These are phyloP conservation scores for Nudaria mundana DNA, from an alignment of 2,888 invertebrate species.

Conservation along the genomic window DNA sequence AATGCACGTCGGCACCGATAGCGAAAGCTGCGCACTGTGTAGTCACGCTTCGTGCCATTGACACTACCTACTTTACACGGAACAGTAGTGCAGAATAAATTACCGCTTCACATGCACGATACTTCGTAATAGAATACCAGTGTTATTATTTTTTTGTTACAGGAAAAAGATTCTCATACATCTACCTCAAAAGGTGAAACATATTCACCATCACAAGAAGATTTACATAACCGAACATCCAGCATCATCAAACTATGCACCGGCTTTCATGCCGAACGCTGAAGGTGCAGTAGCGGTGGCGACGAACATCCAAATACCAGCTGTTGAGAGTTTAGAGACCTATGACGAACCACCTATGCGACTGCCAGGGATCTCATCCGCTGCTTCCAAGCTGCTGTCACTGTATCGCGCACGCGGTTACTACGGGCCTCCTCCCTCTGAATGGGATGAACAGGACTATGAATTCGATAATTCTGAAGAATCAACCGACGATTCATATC, in stretches of 20 bases:
- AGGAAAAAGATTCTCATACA: constrained; percentile 81
- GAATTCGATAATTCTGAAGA: constrained; percentile 56
- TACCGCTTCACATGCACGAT: constrained; percentile 45
- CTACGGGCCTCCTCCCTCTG: constrained; percentile 65
- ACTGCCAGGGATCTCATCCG: constrained; percentile 41
- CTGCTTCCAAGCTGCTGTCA: constrained; percentile 66
- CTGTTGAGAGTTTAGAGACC: constrained; percentile 55
- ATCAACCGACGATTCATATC: constrained; percentile 43
- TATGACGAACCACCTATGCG: constrained; percentile 56
- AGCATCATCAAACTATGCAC: constrained; percentile 71
- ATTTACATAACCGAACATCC: constrained; percentile 77
- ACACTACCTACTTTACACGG: constrained; percentile 63
- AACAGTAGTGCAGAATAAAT: constrained; percentile 48
- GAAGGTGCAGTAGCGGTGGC: constrained; percentile 67
- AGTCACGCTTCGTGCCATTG: constrained; percentile 66
- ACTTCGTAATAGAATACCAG: constrained; percentile 43
- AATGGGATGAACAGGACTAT: constrained; percentile 63
- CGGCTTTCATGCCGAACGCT: constrained; percentile 68
- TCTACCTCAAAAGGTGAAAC: constrained; percentile 79
- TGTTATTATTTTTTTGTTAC: constrained; percentile 64
- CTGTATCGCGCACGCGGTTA: constrained; percentile 72
- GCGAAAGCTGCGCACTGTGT: constrained; percentile 63
- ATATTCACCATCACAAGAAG: constrained; percentile 79
- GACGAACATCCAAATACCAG: constrained; percentile 57
- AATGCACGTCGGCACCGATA: constrained; percentile 44